Evolutionary conservation across 1,140 invertebrate genomes (phyloP), one percentile per base, ranked within the genome.

Genomic region (Cepaea nemoralis): DNA sequence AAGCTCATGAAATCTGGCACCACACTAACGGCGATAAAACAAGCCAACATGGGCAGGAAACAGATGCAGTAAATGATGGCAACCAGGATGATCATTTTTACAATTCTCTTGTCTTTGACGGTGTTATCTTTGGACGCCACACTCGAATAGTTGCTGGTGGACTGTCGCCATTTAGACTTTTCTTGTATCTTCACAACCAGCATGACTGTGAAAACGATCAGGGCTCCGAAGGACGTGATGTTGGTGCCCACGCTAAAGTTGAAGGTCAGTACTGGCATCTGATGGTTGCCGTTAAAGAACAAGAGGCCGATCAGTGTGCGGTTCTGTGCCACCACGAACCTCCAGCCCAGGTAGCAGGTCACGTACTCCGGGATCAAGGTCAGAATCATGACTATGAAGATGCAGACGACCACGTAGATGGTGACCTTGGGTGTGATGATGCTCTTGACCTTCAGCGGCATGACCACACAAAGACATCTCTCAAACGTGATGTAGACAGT

Each of bases 381-480:
- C n/a, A 48, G 22, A 24, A 75, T 45, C 22, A 75, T 27, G 27
- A 75, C 22, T 40, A 48, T 19, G 19, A 48, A 75, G n/a, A 75
- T 75, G 19, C 39, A 24, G 10, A 75, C 22, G 14, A 40, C 37
- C 6, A 75, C 33, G 22, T 3, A 24, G 6, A 37, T 27, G 73
- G 73, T 10, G n/a, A n/a, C n/a, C n/a, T n/a, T n/a, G n/a, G n/a
- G n/a, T n/a, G n/a, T n/a, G n/a, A n/a, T n/a, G n/a, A 70, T 35
- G 16, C n/a, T 35, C 69, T 75, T 75, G 73, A 75, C 73, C 27
- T 75, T 75, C 33, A 75, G 40, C 48, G 73, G 73, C 16, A 75
- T n/a, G 40, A 39, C 73, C n/a, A 75, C 40, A 37, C 73, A 75
- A n/a, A n/a, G n/a, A n/a, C n/a, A n/a, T n/a, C n/a, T n/a, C n/a